phyloP scores from a whole-genome alignment of 2,113 vertebrate species.

The Puma concolor region DNA sequence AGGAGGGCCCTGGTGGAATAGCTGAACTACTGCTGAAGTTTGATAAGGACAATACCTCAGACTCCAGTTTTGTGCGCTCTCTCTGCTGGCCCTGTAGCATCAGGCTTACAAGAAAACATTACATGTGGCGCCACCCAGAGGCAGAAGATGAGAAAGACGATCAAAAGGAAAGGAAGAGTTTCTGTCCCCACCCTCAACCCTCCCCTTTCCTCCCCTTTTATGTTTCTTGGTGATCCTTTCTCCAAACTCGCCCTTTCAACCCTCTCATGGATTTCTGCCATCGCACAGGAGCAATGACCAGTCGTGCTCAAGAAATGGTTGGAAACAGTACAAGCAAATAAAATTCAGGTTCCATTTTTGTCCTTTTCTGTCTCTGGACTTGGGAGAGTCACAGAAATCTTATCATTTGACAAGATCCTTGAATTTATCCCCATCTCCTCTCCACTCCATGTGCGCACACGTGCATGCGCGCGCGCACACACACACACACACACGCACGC shows the following conservation, averaged over 20 bases:
- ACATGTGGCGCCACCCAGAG: constrained; percentile 50
- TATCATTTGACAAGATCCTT: constrained; percentile 1
- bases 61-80: background rate
- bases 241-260: background rate
- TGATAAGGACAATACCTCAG: background rate
- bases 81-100: background rate
- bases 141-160: background rate
- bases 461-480: no score
- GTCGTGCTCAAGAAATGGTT: background rate
- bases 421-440: background rate
- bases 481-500: background rate
- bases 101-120: constrained; percentile 31
- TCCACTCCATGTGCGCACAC: no score
- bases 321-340: background rate
- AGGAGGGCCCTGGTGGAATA: background rate
- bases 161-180: background rate
- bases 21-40: background rate
- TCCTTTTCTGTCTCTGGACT: background rate
- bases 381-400: background rate
- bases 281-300: background rate
- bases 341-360: background rate
- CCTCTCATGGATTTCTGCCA: background rate
- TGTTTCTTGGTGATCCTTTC: background rate
- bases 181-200: background rate
- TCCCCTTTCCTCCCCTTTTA: accelerated